Evolutionary conservation across 2,797 vertebrate species (phyloP), one percentile per base, ranked within the genome.

Genomic region (Hippoglossus hippoglossus): DNA sequence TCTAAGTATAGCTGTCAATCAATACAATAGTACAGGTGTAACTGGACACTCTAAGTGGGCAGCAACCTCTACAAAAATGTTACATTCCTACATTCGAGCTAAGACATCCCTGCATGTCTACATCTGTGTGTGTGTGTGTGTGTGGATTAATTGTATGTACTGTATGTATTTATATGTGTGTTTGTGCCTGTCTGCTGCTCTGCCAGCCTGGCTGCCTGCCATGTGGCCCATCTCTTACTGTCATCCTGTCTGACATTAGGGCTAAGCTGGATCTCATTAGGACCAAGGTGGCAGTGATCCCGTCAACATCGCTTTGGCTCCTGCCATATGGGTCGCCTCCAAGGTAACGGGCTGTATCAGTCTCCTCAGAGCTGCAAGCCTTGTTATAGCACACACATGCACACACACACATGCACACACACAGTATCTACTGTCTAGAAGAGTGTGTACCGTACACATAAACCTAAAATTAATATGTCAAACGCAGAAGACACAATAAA

Each of bases 241-340:
- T 93, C 93, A 94, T 93, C 88, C 86, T 87, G 91, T 90, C 87
- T 94, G 91, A 94, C 93, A 92, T 91, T 87, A 90, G 87, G 88
- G 85, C 90, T 93, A 93, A 94, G 91, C 92, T 93, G 92, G 92
- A 94, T 95, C 93, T 95, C 91, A 93, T 95, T 94, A 94, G 92
- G 89, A 92, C 86, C 89, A 91, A 91, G 91, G 89, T 94, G 93
- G 91, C 93, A 93, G 87, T 91, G 91, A 94, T 93, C 91, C 93
- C 87, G 86, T 92, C 92, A 89, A 91, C 90, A 90, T 88, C 80
- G 64, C 90, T 92, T 89, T 91, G 89, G 85, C 92, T 93, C 87
- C 85, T 87, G 87, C 91, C 91, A 91, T 92, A 92, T 91, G 90
- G 92, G 90, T 90, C 82, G 87, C 89, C 91, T 92, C 91, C 91